Conservation (phyloP, 1,140 invertebrate genomes). For the Calliopsis andreniformis region DNA sequence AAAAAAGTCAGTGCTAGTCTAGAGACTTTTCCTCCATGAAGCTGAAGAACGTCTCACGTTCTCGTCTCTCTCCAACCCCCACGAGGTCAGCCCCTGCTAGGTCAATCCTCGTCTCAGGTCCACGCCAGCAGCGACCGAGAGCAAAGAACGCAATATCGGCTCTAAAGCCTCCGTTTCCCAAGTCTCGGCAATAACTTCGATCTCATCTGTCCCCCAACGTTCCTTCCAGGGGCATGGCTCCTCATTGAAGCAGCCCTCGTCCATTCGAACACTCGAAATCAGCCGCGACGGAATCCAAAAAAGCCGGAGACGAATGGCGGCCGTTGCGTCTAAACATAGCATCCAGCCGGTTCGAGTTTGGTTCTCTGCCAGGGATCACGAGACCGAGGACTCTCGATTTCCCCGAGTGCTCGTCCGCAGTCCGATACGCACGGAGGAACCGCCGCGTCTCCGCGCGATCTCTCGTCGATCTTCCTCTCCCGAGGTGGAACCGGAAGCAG, state of each 20-base stretch:
- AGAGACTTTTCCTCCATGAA: no score
- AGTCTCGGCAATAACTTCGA: neutral
- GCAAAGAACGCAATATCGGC: no score
- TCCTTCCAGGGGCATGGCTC: no score
- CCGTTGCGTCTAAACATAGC: slow-evolving; percentile 79
- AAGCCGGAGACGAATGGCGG: slow-evolving; percentile 40
- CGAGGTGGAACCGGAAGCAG: no score
- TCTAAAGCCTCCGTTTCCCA: no score
- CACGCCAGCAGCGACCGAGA: no score
- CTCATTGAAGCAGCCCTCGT: neutral
- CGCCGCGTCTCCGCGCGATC: neutral
- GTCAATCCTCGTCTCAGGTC: no score
- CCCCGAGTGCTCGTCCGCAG: slow-evolving; percentile 13
- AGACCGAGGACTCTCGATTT: slow-evolving; percentile 42
- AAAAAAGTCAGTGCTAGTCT: no score
- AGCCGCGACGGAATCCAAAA: slow-evolving; percentile 46
- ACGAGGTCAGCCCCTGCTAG: no score
- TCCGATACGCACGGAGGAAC: slow-evolving; percentile 1
- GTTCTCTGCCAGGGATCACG: slow-evolving; percentile 73
- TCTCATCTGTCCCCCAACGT: neutral
- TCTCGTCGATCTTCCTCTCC: neutral
- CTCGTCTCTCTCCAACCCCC: no score
- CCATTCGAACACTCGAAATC: slow-evolving; percentile 12
- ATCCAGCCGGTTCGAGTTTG: slow-evolving; percentile 77
- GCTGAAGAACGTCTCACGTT: no score